A percentile compares a stretch with the other conserved stretches of the same genome.
These are phyloP conservation scores for Osmoderma eremita DNA, from an alignment of 2,888 invertebrate genomes.

Conservation along the genomic window DNA sequence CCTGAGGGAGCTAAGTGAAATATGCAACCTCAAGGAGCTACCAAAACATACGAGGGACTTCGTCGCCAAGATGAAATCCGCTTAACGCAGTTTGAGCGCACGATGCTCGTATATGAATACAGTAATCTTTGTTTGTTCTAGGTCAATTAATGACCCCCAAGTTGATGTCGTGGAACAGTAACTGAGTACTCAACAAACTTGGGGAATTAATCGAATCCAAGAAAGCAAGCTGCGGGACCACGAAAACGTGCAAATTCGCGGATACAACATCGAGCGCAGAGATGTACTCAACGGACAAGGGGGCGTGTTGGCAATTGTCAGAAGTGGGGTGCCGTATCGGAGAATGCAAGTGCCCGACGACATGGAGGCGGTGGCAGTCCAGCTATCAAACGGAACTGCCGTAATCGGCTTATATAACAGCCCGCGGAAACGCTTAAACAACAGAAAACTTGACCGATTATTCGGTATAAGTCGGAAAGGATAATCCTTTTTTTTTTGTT, in stretches of 20 bases:
- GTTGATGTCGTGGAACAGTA: neutral
- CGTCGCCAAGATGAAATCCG: too few relatives aligned
- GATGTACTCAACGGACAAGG: neutral
- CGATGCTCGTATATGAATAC: too few relatives aligned
- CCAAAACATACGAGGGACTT: too few relatives aligned
- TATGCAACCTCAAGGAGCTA: too few relatives aligned
- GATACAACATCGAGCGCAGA: neutral
- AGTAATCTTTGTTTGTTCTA: too few relatives aligned
- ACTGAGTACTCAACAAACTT: neutral
- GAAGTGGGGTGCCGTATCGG: neutral
- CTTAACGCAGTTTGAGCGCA: too few relatives aligned
- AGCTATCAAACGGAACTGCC: neutral
- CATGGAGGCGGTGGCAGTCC: neutral
- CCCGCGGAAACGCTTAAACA: neutral
- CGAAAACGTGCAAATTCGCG: neutral
- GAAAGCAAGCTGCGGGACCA: neutral
- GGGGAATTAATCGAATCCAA: neutral
- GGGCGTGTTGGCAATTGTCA: neutral
- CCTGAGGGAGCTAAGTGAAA: too few relatives aligned
- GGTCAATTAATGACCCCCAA: neutral
- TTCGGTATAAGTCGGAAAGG: constrained; percentile 1
- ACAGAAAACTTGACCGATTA: neutral
- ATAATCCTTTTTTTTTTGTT: too few relatives aligned
- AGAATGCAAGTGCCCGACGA: neutral
- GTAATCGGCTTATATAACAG: neutral